A percentile compares a stretch with the other conserved stretches of the same genome.
Evolutionary conservation across 2,888 invertebrate genomes (phyloP).

Genomic region (Drosophila leonis): DNA sequence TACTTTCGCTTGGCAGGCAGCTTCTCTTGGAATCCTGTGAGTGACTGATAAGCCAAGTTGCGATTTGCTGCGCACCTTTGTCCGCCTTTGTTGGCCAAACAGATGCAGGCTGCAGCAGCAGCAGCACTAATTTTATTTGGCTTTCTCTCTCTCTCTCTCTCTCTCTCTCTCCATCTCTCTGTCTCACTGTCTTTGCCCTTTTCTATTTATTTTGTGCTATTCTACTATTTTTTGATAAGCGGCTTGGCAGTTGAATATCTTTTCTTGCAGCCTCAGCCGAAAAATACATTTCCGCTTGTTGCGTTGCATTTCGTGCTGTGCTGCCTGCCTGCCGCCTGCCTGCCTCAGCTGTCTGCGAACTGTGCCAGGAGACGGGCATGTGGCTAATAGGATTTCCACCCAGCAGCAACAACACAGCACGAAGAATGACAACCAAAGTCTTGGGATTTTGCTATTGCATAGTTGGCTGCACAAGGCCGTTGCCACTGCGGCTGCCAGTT

Average conservation of each 20-base stretch:
- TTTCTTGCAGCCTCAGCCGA: slow-evolving; percentile 49
- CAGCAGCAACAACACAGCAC: slow-evolving; percentile 27
- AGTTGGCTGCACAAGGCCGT: slow-evolving; percentile 63
- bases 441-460: slow-evolving; percentile 67
- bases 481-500: slow-evolving; percentile 48
- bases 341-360: slow-evolving; percentile 54
- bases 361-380: slow-evolving; percentile 66
- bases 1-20: slow-evolving; percentile 8
- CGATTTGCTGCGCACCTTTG: slow-evolving; percentile 18
- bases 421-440: slow-evolving; percentile 49
- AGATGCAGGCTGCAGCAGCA: slow-evolving; percentile 2
- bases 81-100: slow-evolving; percentile 8
- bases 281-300: slow-evolving; percentile 71
- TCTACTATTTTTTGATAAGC: slow-evolving; percentile 56
- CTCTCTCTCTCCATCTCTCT: neutral
- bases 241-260: slow-evolving; percentile 64
- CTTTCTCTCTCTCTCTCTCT: neutral
- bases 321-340: slow-evolving; percentile 24
- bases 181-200: neutral
- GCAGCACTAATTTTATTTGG: slow-evolving; percentile 22
- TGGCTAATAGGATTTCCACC: slow-evolving; percentile 74
- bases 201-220: slow-evolving; percentile 5
- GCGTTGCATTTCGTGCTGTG: slow-evolving; percentile 50
- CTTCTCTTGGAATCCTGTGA: slow-evolving; percentile 30
- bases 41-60: slow-evolving; percentile 54